Percentiles rank a stretch among this genome's conserved stretches.
Evolutionary conservation across 2,797 vertebrate species (phyloP).

Genomic region (Ceyx erithaca): DNA sequence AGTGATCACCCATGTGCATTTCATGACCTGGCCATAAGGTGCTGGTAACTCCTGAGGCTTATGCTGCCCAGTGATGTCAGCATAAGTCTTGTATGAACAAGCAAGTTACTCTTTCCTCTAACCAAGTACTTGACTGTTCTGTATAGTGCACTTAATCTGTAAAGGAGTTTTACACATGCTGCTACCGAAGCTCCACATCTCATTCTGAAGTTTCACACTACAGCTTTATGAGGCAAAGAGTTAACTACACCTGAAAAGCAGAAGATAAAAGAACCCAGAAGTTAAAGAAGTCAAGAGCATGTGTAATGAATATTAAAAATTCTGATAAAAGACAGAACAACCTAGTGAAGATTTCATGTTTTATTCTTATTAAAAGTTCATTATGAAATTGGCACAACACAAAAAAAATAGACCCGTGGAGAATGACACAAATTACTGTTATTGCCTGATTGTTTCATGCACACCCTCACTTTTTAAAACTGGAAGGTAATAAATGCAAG

Average conservation of each 20-base stretch:
- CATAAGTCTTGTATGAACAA: neutral
- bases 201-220: neutral
- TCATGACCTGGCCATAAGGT: neutral
- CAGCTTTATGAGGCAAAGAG: neutral
- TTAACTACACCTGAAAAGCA: neutral
- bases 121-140: neutral
- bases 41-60: neutral
- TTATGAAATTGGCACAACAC: slow-evolving; percentile 66
- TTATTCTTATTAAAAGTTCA: slow-evolving; percentile 65
- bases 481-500: neutral
- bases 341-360: slow-evolving; percentile 1
- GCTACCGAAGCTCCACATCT: neutral
- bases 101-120: neutral
- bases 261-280: neutral
- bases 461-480: slow-evolving; percentile 19
- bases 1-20: neutral
- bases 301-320: slow-evolving; percentile 15
- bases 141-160: neutral
- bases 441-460: neutral
- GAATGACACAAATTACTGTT: slow-evolving; percentile 1
- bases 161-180: neutral
- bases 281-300: neutral
- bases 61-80: neutral
- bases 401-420: slow-evolving; percentile 62
- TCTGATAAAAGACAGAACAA: slow-evolving; percentile 8